phyloP scores from a whole-genome alignment of 2,888 invertebrate species.

The Choreutis nemorana region DNA sequence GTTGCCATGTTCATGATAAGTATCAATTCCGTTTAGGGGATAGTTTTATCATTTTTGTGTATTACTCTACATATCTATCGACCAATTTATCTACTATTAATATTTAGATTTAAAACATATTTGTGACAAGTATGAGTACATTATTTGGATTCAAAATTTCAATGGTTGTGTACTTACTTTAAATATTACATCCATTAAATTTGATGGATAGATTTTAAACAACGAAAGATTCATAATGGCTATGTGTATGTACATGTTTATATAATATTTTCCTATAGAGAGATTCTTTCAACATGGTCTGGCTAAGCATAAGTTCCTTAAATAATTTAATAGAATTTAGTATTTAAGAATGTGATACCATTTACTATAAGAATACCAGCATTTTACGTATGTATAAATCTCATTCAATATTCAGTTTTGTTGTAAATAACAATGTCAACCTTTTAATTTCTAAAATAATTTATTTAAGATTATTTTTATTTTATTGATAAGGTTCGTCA shows the following conservation, averaged over 20 bases:
- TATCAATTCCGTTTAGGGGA: conserved; percentile 31
- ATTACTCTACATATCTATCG: too few relatives aligned
- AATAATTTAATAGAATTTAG: conserved; percentile 47
- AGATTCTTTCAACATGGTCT: conserved; percentile 43
- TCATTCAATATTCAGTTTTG: too few relatives aligned
- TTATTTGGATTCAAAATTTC: conserved; percentile 30
- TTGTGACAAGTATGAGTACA: conserved; percentile 19
- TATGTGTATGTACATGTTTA: too few relatives aligned
- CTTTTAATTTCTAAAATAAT: conserved; percentile 1
- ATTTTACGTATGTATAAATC: too few relatives aligned
- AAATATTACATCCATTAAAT: conserved; percentile 1
- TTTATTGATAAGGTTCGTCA: too few relatives aligned
- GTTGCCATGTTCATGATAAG: conserved; percentile 63
- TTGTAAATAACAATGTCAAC: too few relatives aligned
- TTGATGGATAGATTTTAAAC: too few relatives aligned
- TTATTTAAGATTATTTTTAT: conserved; percentile 39
- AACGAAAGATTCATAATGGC: conserved; percentile 14
- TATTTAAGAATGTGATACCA: conserved; percentile 63
- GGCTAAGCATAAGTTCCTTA: conserved; percentile 60
- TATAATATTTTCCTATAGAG: conserved; percentile 21
- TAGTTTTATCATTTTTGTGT: conserved; percentile 5
- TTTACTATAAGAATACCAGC: conserved; percentile 54
- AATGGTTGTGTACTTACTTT: conserved; percentile 62
- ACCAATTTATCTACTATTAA: too few relatives aligned
- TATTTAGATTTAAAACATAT: background rate